Evolutionary conservation across 1,140 invertebrate genomes (phyloP).

Genomic region (Tenebrio molitor): DNA sequence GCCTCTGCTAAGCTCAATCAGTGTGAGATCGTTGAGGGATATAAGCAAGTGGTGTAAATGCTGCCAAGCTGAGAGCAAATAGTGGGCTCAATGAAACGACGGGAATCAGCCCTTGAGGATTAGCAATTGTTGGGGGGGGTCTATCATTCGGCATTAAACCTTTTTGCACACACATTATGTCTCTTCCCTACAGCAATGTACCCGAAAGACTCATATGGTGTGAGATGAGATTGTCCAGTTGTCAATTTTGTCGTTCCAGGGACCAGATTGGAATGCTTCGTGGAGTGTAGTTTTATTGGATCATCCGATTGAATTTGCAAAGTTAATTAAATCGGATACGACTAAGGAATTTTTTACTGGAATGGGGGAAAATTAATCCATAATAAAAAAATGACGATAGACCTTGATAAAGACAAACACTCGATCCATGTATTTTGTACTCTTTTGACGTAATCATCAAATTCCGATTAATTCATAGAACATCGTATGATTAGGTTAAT

Average conservation of each 20-base stretch:
- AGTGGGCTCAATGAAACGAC: slow-evolving; percentile 58
- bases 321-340: slow-evolving; percentile 39
- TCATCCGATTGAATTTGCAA: slow-evolving; percentile 41
- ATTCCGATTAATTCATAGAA: too few species aligned
- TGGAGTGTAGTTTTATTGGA: slow-evolving; percentile 15
- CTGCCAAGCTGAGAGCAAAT: slow-evolving; percentile 61
- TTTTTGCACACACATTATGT: slow-evolving; percentile 45
- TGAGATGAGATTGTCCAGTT: slow-evolving; percentile 30
- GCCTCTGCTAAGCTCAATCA: slow-evolving; percentile 45
- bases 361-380: too few species aligned
- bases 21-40: slow-evolving; percentile 59
- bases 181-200: not conserved
- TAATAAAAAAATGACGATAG: too few species aligned
- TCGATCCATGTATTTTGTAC: too few species aligned
- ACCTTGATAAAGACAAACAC: too few species aligned
- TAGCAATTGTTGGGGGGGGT: slow-evolving; percentile 57
- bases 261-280: slow-evolving; percentile 24
- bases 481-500: too few species aligned
- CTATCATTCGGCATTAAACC: slow-evolving; percentile 54
- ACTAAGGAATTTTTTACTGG: too few species aligned
- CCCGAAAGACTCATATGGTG: slow-evolving; percentile 19
- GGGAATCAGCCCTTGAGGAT: slow-evolving; percentile 58
- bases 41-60: slow-evolving; percentile 59
- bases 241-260: slow-evolving; percentile 17
- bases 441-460: too few species aligned